phyloP scores from a whole-genome alignment of 2,888 invertebrate species.

The Cynaeus angustus region DNA sequence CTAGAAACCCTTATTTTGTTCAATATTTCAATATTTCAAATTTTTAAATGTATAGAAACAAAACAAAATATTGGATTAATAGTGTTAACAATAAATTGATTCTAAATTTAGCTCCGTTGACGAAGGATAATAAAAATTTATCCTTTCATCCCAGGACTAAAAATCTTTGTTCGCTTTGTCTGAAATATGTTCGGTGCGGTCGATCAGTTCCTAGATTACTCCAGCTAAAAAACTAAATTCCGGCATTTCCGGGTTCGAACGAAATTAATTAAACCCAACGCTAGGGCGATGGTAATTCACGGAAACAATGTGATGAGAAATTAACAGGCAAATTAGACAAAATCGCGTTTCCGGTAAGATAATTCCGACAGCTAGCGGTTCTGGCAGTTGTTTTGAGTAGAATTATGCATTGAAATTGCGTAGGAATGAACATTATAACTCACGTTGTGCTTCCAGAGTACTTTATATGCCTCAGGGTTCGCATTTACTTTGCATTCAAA shows the following conservation, averaged over 20 bases:
- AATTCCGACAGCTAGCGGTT: conserved; percentile 32
- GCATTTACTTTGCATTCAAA: conserved; percentile 87
- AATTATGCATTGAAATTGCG: conserved; percentile 52
- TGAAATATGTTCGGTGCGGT: not conserved
- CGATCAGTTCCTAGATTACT: conserved; percentile 14
- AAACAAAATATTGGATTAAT: too few relatives aligned
- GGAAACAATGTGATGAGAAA: conserved; percentile 50
- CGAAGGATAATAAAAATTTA: not conserved
- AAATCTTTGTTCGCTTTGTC: too few relatives aligned
- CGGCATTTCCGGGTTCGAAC: conserved; percentile 24
- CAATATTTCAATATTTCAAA: too few relatives aligned
- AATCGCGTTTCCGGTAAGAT: conserved; percentile 49
- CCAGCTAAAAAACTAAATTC: conserved; percentile 26
- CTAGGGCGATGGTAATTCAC: conserved; percentile 38
- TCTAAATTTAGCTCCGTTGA: too few relatives aligned
- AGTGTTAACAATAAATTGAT: too few relatives aligned
- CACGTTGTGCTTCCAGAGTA: conserved; percentile 87
- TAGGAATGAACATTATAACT: conserved; percentile 70
- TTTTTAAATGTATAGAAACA: too few relatives aligned
- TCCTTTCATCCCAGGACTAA: too few relatives aligned
- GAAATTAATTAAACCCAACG: conserved; percentile 43
- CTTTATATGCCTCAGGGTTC: conserved; percentile 86
- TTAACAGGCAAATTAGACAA: conserved; percentile 50
- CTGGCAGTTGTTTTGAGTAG: conserved; percentile 49
- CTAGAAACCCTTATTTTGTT: too few relatives aligned